Evolutionary conservation across 2,113 vertebrate species (phyloP).

Genomic region (Lampris incognitus): DNA sequence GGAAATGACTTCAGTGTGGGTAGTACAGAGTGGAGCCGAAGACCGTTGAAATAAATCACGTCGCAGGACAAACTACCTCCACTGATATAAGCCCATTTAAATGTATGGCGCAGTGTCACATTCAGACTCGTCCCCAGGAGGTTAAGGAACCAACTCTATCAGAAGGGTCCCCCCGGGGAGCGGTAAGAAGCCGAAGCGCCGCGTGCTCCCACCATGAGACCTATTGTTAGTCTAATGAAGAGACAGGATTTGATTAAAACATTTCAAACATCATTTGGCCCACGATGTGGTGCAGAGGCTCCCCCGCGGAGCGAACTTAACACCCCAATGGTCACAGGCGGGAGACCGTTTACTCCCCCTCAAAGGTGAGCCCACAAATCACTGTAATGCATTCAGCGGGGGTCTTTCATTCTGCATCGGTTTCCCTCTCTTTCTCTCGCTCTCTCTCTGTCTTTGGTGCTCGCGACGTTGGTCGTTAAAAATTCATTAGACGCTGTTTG

Average conservation of each 20-base stretch:
- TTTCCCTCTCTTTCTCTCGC: conserved; percentile 23
- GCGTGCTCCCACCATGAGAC: conserved; percentile 66
- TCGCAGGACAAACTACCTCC: conserved; percentile 48
- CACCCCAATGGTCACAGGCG: conserved; percentile 69
- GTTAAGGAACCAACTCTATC: conserved; percentile 73
- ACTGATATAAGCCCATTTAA: conserved; percentile 81
- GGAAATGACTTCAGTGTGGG: conserved; percentile 33
- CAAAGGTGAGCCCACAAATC: conserved; percentile 81
- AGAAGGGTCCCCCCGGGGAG: conserved; percentile 74
- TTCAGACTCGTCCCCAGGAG: conserved; percentile 55
- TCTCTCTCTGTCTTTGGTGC: conserved; percentile 39
- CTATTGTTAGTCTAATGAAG: conserved; percentile 85
- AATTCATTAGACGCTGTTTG: conserved; percentile 80
- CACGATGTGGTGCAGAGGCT: conserved; percentile 71
- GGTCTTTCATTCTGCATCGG: conserved; percentile 25
- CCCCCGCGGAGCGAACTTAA: conserved; percentile 78
- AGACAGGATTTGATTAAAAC: conserved; percentile 84
- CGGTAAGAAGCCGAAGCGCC: conserved; percentile 69
- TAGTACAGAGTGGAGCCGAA: conserved; percentile 27
- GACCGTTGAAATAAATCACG: conserved; percentile 44
- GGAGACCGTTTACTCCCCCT: conserved; percentile 59
- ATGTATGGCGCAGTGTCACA: conserved; percentile 70
- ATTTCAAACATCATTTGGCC: conserved; percentile 84
- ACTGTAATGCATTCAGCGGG: conserved; percentile 72
- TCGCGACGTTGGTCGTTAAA: conserved; percentile 72